Percentiles rank a stretch among this genome's conserved stretches.
phyloP scores from a whole-genome alignment of 2,888 invertebrate species.

The Tachina lurida region DNA sequence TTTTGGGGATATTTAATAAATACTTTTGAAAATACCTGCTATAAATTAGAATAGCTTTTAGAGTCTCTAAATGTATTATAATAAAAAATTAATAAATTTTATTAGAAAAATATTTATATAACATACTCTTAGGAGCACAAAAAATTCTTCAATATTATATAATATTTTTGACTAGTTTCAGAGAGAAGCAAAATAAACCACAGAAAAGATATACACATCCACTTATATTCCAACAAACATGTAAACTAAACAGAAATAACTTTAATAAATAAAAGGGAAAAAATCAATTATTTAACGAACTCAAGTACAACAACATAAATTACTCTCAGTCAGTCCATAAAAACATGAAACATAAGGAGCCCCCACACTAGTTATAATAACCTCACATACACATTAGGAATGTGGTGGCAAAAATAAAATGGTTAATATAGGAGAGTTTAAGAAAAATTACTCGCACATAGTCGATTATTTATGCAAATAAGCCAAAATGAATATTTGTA shows the following conservation, averaged over 20 bases:
- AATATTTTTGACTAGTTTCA: slow-evolving; percentile 14
- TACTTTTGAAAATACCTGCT: not conserved
- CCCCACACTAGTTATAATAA: not conserved
- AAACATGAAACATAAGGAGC: slow-evolving; percentile 29
- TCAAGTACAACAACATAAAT: slow-evolving; percentile 59
- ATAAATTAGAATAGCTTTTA: not conserved
- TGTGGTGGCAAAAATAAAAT: slow-evolving; percentile 29
- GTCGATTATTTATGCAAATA: slow-evolving; percentile 17
- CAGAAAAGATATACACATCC: not conserved
- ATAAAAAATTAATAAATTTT: not conserved
- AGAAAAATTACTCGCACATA: not conserved
- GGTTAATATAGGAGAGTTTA: not conserved
- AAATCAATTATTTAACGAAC: slow-evolving; percentile 54
- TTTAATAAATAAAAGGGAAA: not conserved
- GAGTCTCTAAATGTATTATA: no score
- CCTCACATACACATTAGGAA: slow-evolving; percentile 5
- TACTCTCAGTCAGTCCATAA: slow-evolving; percentile 40
- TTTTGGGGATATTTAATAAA: not conserved
- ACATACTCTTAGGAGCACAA: slow-evolving; percentile 22
- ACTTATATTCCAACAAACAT: not conserved
- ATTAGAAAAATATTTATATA: not conserved
- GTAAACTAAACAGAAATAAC: not conserved
- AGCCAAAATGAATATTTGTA: not conserved
- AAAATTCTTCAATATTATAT: slow-evolving; percentile 1
- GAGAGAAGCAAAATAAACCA: not conserved